Conservation (phyloP, 1,140 invertebrate genomes). For the Temnothorax curvispinosus region DNA sequence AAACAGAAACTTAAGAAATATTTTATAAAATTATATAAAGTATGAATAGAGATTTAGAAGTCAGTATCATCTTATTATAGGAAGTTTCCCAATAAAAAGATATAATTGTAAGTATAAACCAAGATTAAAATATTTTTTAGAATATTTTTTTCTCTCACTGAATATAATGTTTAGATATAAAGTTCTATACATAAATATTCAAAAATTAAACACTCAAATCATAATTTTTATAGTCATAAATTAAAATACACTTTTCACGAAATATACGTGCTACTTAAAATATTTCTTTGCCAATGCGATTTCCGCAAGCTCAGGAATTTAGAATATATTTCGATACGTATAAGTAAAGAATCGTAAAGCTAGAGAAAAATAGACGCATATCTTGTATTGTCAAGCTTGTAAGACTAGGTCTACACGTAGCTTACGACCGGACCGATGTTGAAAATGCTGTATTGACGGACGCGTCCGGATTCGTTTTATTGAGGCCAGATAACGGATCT, state of each 20-base stretch:
- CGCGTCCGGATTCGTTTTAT: slow-evolving; percentile 58
- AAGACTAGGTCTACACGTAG: not conserved
- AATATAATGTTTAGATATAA: not conserved
- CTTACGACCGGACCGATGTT: slow-evolving; percentile 33
- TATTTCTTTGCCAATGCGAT: not conserved
- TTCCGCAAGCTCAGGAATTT: not conserved
- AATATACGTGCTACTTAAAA: not conserved
- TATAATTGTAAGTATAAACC: not conserved
- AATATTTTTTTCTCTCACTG: not conserved
- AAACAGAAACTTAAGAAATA: not conserved
- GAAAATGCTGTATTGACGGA: slow-evolving; percentile 54
- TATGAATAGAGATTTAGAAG: not conserved
- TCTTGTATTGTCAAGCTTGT: slow-evolving; percentile 12
- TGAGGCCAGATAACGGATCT: slow-evolving; percentile 49
- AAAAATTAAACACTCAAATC: not conserved
- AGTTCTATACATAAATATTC: not conserved
- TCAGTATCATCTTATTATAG: not conserved
- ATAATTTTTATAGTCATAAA: not conserved
- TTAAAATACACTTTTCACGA: not conserved
- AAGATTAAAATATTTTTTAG: not conserved
- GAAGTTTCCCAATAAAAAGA: not conserved
- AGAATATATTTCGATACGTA: not conserved
- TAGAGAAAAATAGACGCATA: not conserved
- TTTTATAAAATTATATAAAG: not conserved
- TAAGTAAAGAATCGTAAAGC: not conserved